Conservation (phyloP, 2,888 invertebrate genomes). For the Drosophila dives region DNA sequence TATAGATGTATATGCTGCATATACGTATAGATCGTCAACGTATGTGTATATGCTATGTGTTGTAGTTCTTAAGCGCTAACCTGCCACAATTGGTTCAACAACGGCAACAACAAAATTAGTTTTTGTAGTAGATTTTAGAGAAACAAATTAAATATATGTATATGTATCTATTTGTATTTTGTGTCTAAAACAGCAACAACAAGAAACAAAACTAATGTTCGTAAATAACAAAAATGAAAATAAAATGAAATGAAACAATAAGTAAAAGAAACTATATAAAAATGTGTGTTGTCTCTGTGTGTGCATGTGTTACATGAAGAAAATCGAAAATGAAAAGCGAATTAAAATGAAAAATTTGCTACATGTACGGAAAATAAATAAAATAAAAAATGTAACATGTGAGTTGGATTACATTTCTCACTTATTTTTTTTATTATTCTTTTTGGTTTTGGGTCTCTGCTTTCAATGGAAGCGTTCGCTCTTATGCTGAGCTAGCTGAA, state of each 20-base stretch:
- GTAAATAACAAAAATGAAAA: constrained; percentile 61
- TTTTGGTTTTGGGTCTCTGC: constrained; percentile 39
- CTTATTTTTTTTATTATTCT: not conserved
- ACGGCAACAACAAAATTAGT: constrained; percentile 24
- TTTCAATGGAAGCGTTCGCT: constrained; percentile 64
- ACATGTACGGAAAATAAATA: not conserved
- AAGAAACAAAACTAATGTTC: constrained; percentile 57
- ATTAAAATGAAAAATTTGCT: constrained; percentile 20
- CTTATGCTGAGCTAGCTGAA: constrained; percentile 59
- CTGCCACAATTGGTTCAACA: constrained; percentile 54
- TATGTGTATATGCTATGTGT: constrained; percentile 59
- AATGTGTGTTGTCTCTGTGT: constrained; percentile 10
- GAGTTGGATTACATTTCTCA: constrained; percentile 9
- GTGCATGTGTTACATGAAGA: constrained; percentile 10
- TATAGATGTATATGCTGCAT: constrained; percentile 42
- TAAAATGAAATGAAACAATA: constrained; percentile 48
- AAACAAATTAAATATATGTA: constrained; percentile 35
- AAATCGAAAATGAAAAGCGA: constrained; percentile 32
- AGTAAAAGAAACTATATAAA: constrained; percentile 19
- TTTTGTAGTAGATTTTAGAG: constrained; percentile 71
- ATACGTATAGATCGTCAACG: constrained; percentile 25
- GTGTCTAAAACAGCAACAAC: constrained; percentile 63
- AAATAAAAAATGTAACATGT: constrained; percentile 13
- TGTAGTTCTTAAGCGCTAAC: constrained; percentile 70
- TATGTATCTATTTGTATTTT: constrained; percentile 68